Conservation (phyloP, 2,797 vertebrate species). For the Fistularia commersonii region DNA sequence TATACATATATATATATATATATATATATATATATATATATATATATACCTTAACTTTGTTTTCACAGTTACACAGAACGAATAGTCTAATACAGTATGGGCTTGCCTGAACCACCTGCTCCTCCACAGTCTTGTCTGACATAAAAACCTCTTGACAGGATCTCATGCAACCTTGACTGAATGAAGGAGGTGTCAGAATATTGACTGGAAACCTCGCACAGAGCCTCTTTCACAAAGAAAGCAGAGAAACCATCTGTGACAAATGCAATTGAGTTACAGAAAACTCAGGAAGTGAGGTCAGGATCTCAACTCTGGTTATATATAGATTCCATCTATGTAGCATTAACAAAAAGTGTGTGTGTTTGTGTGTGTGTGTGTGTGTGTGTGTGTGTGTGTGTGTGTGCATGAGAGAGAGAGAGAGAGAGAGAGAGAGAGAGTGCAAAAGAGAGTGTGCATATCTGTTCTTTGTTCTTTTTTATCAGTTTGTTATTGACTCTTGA, state of each 20-base stretch:
- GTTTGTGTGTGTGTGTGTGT: no score
- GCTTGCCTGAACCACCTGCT: no score
- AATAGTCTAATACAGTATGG: no score
- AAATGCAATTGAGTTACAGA: background rate
- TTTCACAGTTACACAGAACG: no score
- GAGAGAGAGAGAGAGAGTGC: constrained; percentile 13
- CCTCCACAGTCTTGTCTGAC: no score
- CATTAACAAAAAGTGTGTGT: background rate
- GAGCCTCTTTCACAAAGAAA: background rate
- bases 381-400: no score
- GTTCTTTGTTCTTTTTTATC: constrained; percentile 41
- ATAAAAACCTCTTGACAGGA: background rate
- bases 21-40: background rate
- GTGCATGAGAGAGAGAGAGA: no score
- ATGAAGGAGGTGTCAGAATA: no score
- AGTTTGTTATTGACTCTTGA: constrained; percentile 36
- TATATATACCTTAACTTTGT: no score
- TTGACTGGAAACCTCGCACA: no score
- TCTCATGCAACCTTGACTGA: no score
- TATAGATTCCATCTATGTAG: constrained; percentile 13
- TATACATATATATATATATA: background rate
- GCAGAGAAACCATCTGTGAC: background rate
- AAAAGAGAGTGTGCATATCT: constrained; percentile 24
- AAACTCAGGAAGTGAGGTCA: constrained; percentile 30
- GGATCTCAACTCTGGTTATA: constrained; percentile 7